A percentile compares a stretch with the other conserved stretches of the same genome.
phyloP scores from a whole-genome alignment of 2,113 vertebrate genomes.

The Arothron firmamentum region DNA sequence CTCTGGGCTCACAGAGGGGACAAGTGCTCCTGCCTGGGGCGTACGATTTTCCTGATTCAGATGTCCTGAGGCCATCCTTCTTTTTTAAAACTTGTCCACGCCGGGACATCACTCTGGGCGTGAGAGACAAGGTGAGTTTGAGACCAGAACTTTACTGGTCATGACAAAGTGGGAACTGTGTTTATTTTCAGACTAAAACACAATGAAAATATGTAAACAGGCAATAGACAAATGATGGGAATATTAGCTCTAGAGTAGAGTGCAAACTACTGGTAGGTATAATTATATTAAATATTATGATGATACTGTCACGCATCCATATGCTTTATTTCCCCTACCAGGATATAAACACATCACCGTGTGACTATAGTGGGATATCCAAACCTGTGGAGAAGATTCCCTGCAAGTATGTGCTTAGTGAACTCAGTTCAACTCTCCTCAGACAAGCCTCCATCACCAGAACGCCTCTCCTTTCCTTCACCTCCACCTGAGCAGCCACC shows the following conservation, averaged over 20 bases:
- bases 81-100: slow-evolving; percentile 71
- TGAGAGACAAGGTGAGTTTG: slow-evolving; percentile 67
- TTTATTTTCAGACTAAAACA: too few species aligned
- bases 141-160: not conserved
- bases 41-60: slow-evolving; percentile 59
- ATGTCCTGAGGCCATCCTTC: slow-evolving; percentile 46
- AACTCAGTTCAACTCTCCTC: slow-evolving; percentile 35
- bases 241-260: too few species aligned
- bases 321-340: slow-evolving; percentile 30
- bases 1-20: slow-evolving; percentile 40
- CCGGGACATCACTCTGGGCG: slow-evolving; percentile 45
- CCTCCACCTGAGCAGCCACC: slow-evolving; percentile 12
- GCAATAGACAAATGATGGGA: too few species aligned
- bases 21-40: slow-evolving; percentile 55
- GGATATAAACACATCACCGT: slow-evolving; percentile 68
- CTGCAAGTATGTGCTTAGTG: slow-evolving; percentile 75
- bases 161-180: not conserved
- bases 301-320: too few species aligned
- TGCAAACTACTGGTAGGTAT: too few species aligned
- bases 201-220: too few species aligned
- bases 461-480: slow-evolving; percentile 20
- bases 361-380: slow-evolving; percentile 67
- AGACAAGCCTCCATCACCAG: slow-evolving; percentile 31
- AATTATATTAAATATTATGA: too few species aligned
- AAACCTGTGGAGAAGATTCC: slow-evolving; percentile 68